Base-by-base conservation (phyloP, 1,140 invertebrate species). In the Chelonus insularis region DNA sequence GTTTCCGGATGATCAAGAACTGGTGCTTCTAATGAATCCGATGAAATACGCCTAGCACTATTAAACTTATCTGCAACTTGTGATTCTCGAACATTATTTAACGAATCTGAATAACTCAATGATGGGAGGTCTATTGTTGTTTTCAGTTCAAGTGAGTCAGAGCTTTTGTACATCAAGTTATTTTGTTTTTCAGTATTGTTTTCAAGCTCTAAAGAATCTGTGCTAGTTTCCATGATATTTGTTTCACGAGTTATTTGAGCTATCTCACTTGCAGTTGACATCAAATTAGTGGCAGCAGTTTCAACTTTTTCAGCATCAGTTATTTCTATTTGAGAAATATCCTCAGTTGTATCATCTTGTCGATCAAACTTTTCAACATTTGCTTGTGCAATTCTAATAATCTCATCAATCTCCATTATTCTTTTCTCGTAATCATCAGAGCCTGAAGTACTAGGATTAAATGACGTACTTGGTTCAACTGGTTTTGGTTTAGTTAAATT, bases 331-430 rank as follows among this genome's bases (percentile, higher is more conserved):
- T 81, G 79, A 18, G 80, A 82, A 21, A 82, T 74, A 29, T 82
- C 80, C 9, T 80, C 79, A 4, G 78, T 76, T 0, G 79, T 82
- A 18, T 86, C 85, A 55, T 83, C 82, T 29, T 84, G 73, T 50
- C 82, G 77, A 20, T 86, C 85, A 47, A 87, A 84, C 51, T 84
- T 84, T 66, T 89, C 88, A 1, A 89, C 87, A 72, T 90, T 90
- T 11, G 82, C 83, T 74, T 88, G 87, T 29, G 88, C 88, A 69
- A 89, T 85, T 51, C 84, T 81, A 66, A 90, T 90, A 29, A 90
- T 90, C 73, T 89, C 88, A 68, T 90, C 88, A 43, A 90, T 90
- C 73, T 90, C 87, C 69, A 86, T 87, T 76, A 91, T 88, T 45
- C 86, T 78, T 64, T 88, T 87, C 60, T 89, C 88, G 59, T 89